Base-by-base conservation (phyloP, 2,888 invertebrate species). In the Sicus ferrugineus region DNA sequence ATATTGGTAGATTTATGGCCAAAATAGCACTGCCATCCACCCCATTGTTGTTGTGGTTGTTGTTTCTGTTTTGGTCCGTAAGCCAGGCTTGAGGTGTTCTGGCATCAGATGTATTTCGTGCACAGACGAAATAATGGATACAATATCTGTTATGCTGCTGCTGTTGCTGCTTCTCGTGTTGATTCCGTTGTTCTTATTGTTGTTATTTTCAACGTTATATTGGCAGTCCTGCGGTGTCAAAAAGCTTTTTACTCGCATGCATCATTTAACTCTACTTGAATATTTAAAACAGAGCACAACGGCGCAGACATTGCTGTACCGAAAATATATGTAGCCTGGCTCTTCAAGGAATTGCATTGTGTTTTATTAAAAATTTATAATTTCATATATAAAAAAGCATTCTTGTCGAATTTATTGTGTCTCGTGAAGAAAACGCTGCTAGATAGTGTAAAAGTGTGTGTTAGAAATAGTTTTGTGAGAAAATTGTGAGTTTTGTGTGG, bases 191-290 rank as follows among this genome's bases (percentile, higher is more conserved):
- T 52, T 16, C 21, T 28, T 16, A n/a, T 31, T 31, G 38, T 16
- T 4, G 23, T 5, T n/a, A n/a, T 50, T 50, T 21, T 46, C 46
- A 46, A 1, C 46, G 16, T n/a, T 46, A 7, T 38, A 23, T 67
- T 46, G 19, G 54, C 54, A 14, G 54, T 14, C 26, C 23, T 58
- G n/a, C n/a, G n/a, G n/a, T 67, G 67, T 59, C 67, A 42, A 67
- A 67, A 67, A 67, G 67, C 67, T 67, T 67, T 46, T 67, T 59
- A 58, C 58, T 31, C 67, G 48, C 59, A 58, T 67, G 58, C 67
- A 67, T 67, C 67, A 67, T 48, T 67, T 67, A 67, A 67, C 59
- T n/a, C n/a, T 58, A 67, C 59, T 67, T 67, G 48, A 67, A 67
- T 67, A 67, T 67, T 67, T 67, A 67, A 67, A 67, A 31, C 48